phyloP scores from a whole-genome alignment of 2,113 vertebrate species.

The Pedetes capensis region DNA sequence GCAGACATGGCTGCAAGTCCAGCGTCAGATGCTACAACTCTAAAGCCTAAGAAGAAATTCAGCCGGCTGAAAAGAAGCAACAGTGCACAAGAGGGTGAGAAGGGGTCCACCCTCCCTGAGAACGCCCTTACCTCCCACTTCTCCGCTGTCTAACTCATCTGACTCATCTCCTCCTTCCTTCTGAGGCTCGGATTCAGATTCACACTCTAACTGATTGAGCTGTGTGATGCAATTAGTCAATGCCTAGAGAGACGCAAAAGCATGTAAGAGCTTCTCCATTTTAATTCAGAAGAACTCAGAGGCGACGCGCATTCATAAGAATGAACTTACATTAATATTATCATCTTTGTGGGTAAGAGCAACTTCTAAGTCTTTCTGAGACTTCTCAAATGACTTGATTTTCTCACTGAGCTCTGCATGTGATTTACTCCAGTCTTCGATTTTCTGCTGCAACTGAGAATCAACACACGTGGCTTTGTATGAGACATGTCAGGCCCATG shows the following conservation, averaged over 20 bases:
- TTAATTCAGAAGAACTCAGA: neutral
- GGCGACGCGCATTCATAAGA: neutral
- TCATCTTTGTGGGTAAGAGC: constrained; percentile 92
- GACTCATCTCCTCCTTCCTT: constrained; percentile 73
- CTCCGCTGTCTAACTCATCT: constrained; percentile 89
- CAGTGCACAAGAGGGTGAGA: neutral
- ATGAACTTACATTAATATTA: constrained; percentile 89
- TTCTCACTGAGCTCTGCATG: constrained; percentile 90
- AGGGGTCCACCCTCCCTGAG: neutral
- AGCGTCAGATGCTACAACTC: fast-evolving
- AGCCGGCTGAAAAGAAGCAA: neutral
- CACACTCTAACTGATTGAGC: constrained; percentile 87
- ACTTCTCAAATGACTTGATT: constrained; percentile 90
- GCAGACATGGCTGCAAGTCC: neutral
- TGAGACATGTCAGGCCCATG: neutral
- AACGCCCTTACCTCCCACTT: constrained; percentile 82
- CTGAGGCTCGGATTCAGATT: constrained; percentile 77
- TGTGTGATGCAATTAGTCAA: constrained; percentile 94
- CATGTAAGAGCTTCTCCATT: neutral
- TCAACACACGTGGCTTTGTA: constrained; percentile 50
- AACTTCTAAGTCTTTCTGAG: constrained; percentile 92
- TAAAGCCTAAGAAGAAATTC: neutral
- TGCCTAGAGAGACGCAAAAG: constrained; percentile 84
- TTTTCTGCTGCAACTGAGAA: constrained; percentile 88
- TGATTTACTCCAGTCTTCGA: constrained; percentile 91